A percentile compares a stretch with the other conserved stretches of the same genome.
Evolutionary conservation across 2,888 invertebrate genomes (phyloP).

Genomic region (Blera fallax): DNA sequence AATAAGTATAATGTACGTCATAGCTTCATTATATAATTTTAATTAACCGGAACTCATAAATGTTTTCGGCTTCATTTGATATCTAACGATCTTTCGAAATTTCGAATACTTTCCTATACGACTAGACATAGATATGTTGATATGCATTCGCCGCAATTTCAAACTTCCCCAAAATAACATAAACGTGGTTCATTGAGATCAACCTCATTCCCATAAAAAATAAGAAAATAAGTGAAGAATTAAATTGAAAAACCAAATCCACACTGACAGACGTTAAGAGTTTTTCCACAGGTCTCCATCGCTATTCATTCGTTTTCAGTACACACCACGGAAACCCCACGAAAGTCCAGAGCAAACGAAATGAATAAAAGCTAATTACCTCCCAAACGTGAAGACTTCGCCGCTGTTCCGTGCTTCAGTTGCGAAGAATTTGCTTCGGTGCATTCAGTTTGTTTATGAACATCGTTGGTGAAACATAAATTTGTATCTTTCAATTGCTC

Average conservation of each 20-base stretch:
- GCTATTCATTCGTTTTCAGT: constrained; percentile 22
- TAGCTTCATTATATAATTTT: background rate
- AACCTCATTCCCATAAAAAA: constrained; percentile 58
- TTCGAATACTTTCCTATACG: background rate
- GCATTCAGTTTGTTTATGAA: constrained; percentile 76
- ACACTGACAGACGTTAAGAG: constrained; percentile 23
- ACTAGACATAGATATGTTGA: too few relatives aligned
- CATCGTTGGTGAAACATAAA: constrained; percentile 70
- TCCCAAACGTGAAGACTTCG: constrained; percentile 61
- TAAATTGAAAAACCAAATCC: constrained; percentile 49
- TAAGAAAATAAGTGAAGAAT: constrained; percentile 17
- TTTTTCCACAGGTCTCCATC: constrained; percentile 47
- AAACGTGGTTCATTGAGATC: constrained; percentile 7
- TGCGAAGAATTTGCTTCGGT: constrained; percentile 72
- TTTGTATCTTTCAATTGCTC: background rate
- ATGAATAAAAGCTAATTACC: constrained; percentile 70
- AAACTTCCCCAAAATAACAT: constrained; percentile 4
- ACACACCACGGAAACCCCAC: constrained; percentile 55
- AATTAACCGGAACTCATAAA: constrained; percentile 11
- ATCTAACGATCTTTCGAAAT: constrained; percentile 7
- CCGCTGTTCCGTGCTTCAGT: constrained; percentile 60
- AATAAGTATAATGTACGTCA: background rate
- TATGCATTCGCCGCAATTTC: constrained; percentile 12
- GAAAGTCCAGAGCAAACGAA: constrained; percentile 43
- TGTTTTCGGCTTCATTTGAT: constrained; percentile 21